Conservation (phyloP, 2,888 invertebrate genomes). For the Sepiola atlantica region DNA sequence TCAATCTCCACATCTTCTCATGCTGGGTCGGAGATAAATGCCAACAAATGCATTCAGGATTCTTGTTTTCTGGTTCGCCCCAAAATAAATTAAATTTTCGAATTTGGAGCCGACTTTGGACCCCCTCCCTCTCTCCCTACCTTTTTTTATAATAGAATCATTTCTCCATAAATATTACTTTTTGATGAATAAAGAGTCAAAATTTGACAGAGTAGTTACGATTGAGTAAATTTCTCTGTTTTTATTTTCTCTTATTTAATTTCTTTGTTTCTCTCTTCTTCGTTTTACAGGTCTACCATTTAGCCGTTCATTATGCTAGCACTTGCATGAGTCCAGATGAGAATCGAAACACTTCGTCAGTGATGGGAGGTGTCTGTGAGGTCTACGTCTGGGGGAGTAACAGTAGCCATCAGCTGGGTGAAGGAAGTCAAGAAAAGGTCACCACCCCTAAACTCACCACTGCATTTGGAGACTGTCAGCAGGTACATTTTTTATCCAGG, state of each 20-base stretch:
- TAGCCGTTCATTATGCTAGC: conserved; percentile 71
- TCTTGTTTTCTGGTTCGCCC: no score
- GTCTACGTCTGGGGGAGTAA: conserved; percentile 82
- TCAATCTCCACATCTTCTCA: no score
- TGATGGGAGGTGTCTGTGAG: conserved; percentile 70
- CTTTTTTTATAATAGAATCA: no score
- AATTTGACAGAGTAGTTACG: no score
- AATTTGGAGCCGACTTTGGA: no score
- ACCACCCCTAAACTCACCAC: conserved; percentile 78
- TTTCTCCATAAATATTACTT: no score
- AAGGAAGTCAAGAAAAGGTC: conserved; percentile 80
- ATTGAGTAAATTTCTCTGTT: no score
- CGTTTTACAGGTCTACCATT: conserved; percentile 62
- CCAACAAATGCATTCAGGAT: no score
- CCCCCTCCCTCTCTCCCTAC: no score
- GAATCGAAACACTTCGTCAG: conserved; percentile 59
- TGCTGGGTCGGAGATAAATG: no score
- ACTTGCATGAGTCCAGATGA: conserved; percentile 66
- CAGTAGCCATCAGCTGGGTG: conserved; percentile 80
- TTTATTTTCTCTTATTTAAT: neutral
- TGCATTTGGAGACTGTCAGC: conserved; percentile 79
- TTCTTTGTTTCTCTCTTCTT: neutral
- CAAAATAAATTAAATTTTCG: no score
- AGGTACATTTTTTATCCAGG: conserved; percentile 75
- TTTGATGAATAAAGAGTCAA: no score